Evolutionary conservation across 1,140 invertebrate genomes (phyloP).

Genomic region (Oedothorax gibbosus): DNA sequence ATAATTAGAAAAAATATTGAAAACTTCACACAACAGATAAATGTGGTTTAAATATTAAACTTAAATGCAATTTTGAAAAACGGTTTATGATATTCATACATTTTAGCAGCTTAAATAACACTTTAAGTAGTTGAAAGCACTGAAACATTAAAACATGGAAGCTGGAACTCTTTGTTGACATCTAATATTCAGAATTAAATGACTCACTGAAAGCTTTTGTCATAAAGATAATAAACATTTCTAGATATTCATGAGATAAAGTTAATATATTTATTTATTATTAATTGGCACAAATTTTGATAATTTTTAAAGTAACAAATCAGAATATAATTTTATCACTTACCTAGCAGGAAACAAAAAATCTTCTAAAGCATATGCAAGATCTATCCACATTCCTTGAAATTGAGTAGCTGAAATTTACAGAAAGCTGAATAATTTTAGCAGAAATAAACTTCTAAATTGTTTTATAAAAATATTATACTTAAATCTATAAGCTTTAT

Average conservation of each 20-base stretch:
- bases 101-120: too few species aligned
- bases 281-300: not conserved
- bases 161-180: not conserved
- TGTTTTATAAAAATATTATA: conserved; percentile 10
- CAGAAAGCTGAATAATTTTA: not conserved
- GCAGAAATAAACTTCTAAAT: not conserved
- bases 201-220: too few species aligned
- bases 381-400: conserved; percentile 79
- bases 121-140: too few species aligned
- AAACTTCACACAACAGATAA: too few species aligned
- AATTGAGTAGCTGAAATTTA: conserved; percentile 68
- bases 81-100: too few species aligned
- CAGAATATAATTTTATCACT: not conserved
- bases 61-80: too few species aligned
- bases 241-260: not conserved
- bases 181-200: not conserved
- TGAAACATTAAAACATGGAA: too few species aligned
- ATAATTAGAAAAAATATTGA: too few species aligned
- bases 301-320: not conserved
- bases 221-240: too few species aligned
- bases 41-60: too few species aligned
- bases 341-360: conserved; percentile 88
- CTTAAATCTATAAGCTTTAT: too few species aligned
- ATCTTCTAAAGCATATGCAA: conserved; percentile 87
- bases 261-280: not conserved